Percentiles rank a stretch among this genome's conserved stretches.
These are phyloP conservation scores for Patella depressa DNA, from an alignment of 2,888 invertebrate species.

Conservation along the genomic window DNA sequence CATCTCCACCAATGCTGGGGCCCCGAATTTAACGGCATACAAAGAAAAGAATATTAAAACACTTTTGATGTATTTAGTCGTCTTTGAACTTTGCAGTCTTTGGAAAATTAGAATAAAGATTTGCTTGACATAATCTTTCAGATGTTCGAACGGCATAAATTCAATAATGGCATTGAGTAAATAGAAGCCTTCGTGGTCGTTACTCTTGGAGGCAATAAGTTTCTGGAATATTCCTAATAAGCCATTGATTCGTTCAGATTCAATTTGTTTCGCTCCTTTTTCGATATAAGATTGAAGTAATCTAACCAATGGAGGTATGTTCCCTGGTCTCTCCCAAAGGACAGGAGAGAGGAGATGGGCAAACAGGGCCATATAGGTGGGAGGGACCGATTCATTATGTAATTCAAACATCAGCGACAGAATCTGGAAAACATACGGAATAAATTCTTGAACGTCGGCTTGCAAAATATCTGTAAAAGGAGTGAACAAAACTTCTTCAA, in stretches of 20 bases:
- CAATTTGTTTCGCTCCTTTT: conserved; percentile 80
- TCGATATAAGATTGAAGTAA: conserved; percentile 89
- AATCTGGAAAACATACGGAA: conserved; percentile 99
- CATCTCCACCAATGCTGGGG: conserved; percentile 81
- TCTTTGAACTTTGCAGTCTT: conserved; percentile 91
- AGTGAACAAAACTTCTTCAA: conserved; percentile 93
- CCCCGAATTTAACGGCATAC: conserved; percentile 86
- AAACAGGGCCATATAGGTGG: conserved; percentile 89
- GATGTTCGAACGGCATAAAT: conserved; percentile 81
- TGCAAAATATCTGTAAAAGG: conserved; percentile 95
- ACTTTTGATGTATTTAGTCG: conserved; percentile 92
- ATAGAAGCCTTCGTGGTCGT: conserved; percentile 97
- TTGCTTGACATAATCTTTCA: conserved; percentile 86
- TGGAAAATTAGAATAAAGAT: conserved; percentile 94
- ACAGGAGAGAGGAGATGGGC: conserved; percentile 90
- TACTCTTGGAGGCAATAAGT: conserved; percentile 91
- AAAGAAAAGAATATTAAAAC: conserved; percentile 92
- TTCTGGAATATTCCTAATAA: conserved; percentile 96
- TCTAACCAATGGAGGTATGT: conserved; percentile 93
- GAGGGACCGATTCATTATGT: conserved; percentile 74
- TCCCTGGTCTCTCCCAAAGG: conserved; percentile 93
- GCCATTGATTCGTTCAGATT: conserved; percentile 66
- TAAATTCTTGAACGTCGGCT: conserved; percentile 96
- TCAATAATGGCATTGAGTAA: conserved; percentile 88
- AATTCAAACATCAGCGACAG: conserved; percentile 88